Conservation (phyloP, 1,140 invertebrate genomes). For the Dreissena rostriformis region DNA sequence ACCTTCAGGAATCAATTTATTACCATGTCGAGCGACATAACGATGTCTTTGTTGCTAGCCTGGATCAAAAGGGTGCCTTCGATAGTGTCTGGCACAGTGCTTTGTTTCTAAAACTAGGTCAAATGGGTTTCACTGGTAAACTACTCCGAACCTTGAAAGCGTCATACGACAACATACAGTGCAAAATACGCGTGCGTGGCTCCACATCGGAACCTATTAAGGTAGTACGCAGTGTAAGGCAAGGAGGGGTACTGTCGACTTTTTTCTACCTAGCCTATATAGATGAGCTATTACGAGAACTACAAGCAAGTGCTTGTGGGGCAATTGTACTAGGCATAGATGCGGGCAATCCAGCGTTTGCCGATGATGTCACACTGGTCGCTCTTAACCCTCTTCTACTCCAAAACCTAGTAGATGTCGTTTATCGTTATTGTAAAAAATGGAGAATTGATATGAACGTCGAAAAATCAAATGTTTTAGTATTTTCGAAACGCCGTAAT, state of each 20-base stretch:
- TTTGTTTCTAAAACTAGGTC: background rate
- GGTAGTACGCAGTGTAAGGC: background rate
- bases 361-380: background rate
- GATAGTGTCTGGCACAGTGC: background rate
- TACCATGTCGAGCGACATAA: background rate
- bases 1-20: background rate
- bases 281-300: background rate
- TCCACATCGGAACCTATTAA: background rate
- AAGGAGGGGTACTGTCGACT: background rate
- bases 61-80: background rate
- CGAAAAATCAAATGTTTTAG: no score
- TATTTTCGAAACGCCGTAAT: no score
- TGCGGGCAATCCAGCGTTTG: background rate
- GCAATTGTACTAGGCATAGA: background rate
- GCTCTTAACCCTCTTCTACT: background rate
- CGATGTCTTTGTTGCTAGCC: background rate
- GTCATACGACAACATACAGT: background rate
- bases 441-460: no score
- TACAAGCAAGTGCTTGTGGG: background rate
- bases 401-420: no score
- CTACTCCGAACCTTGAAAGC: background rate
- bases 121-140: background rate
- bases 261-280: background rate
- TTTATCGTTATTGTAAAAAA: no score
- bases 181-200: background rate